Conservation (phyloP, 2,888 invertebrate genomes). For the Callyntrura sp. region DNA sequence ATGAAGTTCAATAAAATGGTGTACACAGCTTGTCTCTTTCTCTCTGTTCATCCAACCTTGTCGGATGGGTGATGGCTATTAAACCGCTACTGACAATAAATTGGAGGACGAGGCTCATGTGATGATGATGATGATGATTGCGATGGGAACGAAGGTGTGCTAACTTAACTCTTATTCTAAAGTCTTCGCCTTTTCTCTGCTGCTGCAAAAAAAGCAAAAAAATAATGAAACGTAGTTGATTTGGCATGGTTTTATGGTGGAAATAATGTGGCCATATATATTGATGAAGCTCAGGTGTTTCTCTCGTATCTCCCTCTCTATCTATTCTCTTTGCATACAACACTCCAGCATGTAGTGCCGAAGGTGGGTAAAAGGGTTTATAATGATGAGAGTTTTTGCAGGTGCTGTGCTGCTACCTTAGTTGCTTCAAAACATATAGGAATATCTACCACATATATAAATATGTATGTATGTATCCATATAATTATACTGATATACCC, state of each 20-base stretch:
- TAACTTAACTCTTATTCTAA: neutral
- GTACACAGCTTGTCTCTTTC: neutral
- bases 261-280: slow-evolving; percentile 18
- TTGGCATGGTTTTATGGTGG: slow-evolving; percentile 9
- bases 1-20: slow-evolving; percentile 25
- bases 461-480: too few relatives aligned
- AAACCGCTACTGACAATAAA: slow-evolving; percentile 56
- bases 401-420: slow-evolving; percentile 25
- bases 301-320: neutral
- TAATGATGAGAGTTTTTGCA: slow-evolving; percentile 66
- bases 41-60: slow-evolving; percentile 34
- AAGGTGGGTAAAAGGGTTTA: neutral
- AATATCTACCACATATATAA: too few relatives aligned
- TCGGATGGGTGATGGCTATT: slow-evolving; percentile 57
- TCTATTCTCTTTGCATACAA: slow-evolving; percentile 3
- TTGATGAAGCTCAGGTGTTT: slow-evolving; percentile 25
- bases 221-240: slow-evolving; percentile 1
- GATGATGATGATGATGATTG: neutral
- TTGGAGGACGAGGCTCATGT: slow-evolving; percentile 47
- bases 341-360: slow-evolving; percentile 21
- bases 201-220: neutral
- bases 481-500: too few relatives aligned
- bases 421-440: too few relatives aligned
- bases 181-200: neutral
- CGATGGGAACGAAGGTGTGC: neutral